Conservation (phyloP, 2,888 invertebrate species). For the Synergus umbraculus region DNA sequence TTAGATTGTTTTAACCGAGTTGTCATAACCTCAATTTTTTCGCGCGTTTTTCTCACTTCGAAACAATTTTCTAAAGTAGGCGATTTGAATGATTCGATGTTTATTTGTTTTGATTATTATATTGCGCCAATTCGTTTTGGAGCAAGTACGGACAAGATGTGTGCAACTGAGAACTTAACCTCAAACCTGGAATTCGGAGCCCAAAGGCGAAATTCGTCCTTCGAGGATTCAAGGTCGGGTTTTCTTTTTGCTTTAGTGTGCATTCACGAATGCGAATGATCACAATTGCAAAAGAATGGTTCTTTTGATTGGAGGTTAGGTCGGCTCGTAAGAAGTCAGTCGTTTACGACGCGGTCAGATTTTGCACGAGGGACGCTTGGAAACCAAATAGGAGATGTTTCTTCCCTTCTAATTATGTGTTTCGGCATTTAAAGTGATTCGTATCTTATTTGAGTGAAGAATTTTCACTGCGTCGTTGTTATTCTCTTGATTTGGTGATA, state of each 20-base stretch:
- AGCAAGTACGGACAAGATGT: not conserved
- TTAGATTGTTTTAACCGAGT: not conserved
- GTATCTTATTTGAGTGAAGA: not conserved
- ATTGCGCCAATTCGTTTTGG: not conserved
- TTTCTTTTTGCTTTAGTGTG: not conserved
- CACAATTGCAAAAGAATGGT: not conserved
- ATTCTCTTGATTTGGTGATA: not conserved
- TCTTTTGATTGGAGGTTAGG: conserved; percentile 27
- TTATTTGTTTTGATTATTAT: not conserved
- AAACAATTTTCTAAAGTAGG: not conserved
- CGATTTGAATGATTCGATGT: not conserved
- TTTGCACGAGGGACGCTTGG: conserved; percentile 13
- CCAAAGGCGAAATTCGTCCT: not conserved
- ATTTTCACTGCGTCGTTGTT: not conserved
- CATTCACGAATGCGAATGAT: not conserved
- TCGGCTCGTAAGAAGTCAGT: not conserved
- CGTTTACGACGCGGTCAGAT: conserved; percentile 1
- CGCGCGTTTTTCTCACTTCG: conserved; percentile 10
- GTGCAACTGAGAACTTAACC: not conserved
- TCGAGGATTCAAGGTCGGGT: not conserved
- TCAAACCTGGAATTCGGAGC: not conserved
- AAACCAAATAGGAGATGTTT: not conserved
- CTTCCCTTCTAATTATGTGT: not conserved
- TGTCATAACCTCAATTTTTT: conserved; percentile 6
- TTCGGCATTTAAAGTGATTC: not conserved